These are phyloP conservation scores for Cylas formicarius DNA, from an alignment of 1,140 invertebrate genomes.

Conservation along the genomic window DNA sequence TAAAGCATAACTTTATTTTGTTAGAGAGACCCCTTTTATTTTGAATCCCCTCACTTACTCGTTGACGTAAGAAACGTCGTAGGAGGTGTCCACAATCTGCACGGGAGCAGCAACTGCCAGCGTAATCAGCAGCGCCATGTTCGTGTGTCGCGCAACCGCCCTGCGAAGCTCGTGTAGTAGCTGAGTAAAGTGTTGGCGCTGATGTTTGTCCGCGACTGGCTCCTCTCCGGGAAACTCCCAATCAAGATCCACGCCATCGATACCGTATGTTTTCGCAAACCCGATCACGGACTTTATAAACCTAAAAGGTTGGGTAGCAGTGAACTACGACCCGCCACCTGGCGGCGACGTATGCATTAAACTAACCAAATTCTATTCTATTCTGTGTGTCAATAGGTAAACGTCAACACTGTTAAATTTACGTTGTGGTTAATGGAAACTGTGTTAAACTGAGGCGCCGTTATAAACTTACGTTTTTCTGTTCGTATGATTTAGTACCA, in stretches of 20 bases:
- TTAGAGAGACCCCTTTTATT: too few relatives aligned
- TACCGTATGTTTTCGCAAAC: slow-evolving; percentile 51
- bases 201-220: slow-evolving; percentile 42
- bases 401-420: too few relatives aligned
- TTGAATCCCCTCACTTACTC: too few relatives aligned
- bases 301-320: slow-evolving; percentile 38
- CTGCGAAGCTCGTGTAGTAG: slow-evolving; percentile 61
- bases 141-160: slow-evolving; percentile 50
- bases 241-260: slow-evolving; percentile 80
- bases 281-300: slow-evolving; percentile 63
- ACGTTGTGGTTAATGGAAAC: too few relatives aligned
- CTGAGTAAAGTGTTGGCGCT: slow-evolving; percentile 64
- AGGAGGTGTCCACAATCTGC: slow-evolving; percentile 64
- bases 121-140: slow-evolving; percentile 55
- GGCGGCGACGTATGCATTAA: too few relatives aligned
- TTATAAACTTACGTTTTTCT: slow-evolving; percentile 1
- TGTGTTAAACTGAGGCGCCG: too few relatives aligned
- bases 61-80: slow-evolving; percentile 68
- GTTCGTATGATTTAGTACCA: slow-evolving; percentile 59
- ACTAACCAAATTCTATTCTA: too few relatives aligned
- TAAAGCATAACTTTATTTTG: too few relatives aligned
- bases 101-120: slow-evolving; percentile 69
- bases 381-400: too few relatives aligned
- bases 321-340: too few relatives aligned
- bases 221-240: slow-evolving; percentile 78